phyloP scores from a whole-genome alignment of 2,113 vertebrate species.

The Phaethon lepturus region DNA sequence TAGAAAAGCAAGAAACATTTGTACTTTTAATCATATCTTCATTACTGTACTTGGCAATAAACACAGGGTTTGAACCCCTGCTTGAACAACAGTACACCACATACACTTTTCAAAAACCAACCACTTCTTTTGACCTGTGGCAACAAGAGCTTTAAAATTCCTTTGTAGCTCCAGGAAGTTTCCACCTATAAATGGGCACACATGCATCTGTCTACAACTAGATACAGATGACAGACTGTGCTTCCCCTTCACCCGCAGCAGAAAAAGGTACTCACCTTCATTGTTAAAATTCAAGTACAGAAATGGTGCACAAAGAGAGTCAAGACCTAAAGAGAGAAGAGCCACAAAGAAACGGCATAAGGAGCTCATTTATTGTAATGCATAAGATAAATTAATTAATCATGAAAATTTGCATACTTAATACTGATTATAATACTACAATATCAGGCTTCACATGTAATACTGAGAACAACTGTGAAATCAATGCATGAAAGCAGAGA shows the following conservation, averaged over 20 bases:
- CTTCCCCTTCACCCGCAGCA: not conserved
- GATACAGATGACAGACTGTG: not conserved
- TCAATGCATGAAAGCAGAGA: not conserved
- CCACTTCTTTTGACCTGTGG: not conserved
- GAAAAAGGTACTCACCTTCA: slow-evolving; percentile 83
- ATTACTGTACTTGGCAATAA: not conserved
- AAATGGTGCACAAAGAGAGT: slow-evolving; percentile 97
- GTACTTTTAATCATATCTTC: not conserved
- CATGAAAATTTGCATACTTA: not conserved
- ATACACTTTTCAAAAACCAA: not conserved
- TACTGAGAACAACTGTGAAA: not conserved
- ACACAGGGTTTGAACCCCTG: not conserved
- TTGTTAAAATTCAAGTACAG: slow-evolving; percentile 98
- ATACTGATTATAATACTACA: not conserved
- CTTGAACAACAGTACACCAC: not conserved
- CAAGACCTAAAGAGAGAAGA: slow-evolving; percentile 84
- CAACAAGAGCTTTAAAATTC: not conserved
- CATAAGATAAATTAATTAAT: not conserved
- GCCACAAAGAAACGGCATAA: not conserved
- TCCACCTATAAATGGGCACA: not conserved
- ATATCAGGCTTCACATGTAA: not conserved
- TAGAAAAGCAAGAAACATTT: not conserved
- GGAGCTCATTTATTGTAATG: not conserved
- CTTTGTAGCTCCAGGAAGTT: not conserved
- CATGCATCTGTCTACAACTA: not conserved